Percentiles rank a stretch among this genome's conserved stretches.
Conservation (phyloP, 2,797 vertebrate species). For the Eulemur coronatus region DNA sequence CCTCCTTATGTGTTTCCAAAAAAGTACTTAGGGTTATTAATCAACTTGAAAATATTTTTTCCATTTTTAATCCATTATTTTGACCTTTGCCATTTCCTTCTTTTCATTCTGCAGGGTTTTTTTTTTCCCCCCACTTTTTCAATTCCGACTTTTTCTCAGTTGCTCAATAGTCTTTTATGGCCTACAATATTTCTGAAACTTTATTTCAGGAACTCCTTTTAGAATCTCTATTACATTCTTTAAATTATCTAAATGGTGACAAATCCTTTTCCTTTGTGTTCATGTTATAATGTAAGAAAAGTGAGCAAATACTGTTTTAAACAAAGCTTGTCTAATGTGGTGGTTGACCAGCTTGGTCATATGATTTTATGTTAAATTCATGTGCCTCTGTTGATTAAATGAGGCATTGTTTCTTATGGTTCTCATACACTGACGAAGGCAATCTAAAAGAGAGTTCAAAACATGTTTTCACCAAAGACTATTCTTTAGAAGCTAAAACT, state of each 20-base stretch:
- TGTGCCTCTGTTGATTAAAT: background rate
- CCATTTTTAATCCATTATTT: conserved; percentile 19
- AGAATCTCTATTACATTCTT: background rate
- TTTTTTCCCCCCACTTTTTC: background rate
- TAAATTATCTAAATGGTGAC: background rate
- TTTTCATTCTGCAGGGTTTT: background rate
- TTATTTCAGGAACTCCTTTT: conserved; percentile 6
- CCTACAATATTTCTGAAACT: background rate
- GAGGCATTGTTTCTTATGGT: conserved; percentile 26
- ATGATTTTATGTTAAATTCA: conserved; percentile 34
- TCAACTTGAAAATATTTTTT: conserved; percentile 10
- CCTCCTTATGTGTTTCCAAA: background rate
- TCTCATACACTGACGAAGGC: background rate
- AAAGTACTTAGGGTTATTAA: background rate
- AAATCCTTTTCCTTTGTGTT: conserved; percentile 7
- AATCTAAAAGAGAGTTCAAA: conserved; percentile 18
- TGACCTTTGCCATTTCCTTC: background rate
- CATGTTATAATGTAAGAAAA: background rate
- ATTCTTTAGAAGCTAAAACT: background rate
- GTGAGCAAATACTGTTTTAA: background rate
- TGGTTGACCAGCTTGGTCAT: background rate
- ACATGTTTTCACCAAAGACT: conserved; percentile 25
- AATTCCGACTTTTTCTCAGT: background rate
- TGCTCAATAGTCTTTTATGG: background rate
- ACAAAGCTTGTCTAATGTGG: conserved; percentile 15